Evolutionary conservation across 1,140 invertebrate species (phyloP), one percentile per base, ranked within the genome.

Genomic region (Panagrolaimus sp.): DNA sequence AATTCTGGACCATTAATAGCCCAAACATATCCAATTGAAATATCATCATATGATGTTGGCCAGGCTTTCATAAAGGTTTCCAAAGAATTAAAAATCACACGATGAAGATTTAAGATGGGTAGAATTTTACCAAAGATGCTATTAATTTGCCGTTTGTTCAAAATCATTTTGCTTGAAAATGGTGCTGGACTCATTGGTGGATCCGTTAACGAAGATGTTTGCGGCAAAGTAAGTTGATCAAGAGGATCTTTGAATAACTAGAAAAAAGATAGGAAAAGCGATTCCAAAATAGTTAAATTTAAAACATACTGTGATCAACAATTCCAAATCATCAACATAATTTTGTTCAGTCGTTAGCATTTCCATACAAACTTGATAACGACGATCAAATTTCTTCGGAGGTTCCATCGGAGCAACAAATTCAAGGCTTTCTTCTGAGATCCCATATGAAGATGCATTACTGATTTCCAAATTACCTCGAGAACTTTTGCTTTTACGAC

Each of bases 291-390:
- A 38, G n/a, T n/a, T 38, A 38, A 38, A 38, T 38, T 21, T 38
- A 43, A 69, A 70, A n/a, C 24, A 7, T 38, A 73, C 72, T 28
- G 68, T 43, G 9, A 71, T 38, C 3, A 75, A 15, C 14, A 75
- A 4, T 43, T 67, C 63, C 15, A 75, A 52, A 17, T 68, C 52
- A n/a, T 55, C 38, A 28, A 76, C 43, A 26, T 75, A 75, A 47
- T 75, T 75, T 45, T 75, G 32, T 46, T 75, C 73, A 0, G 73
- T 75, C 38, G 73, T 68, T 24, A 75, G 44, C 26, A 75, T 71
- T 62, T 75, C 73, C 46, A 64, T 47, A 26, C 72, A 74, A 1
- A 75, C 73, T 43, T 63, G 43, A 63, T 62, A 75, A 38, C 73
- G 67, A 17, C 64, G 44, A 28, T 76, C 73, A 7, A 46, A 47